Evolutionary conservation across 1,140 invertebrate genomes (phyloP), one percentile per base, ranked within the genome.

Genomic region (Ceratina japonica): DNA sequence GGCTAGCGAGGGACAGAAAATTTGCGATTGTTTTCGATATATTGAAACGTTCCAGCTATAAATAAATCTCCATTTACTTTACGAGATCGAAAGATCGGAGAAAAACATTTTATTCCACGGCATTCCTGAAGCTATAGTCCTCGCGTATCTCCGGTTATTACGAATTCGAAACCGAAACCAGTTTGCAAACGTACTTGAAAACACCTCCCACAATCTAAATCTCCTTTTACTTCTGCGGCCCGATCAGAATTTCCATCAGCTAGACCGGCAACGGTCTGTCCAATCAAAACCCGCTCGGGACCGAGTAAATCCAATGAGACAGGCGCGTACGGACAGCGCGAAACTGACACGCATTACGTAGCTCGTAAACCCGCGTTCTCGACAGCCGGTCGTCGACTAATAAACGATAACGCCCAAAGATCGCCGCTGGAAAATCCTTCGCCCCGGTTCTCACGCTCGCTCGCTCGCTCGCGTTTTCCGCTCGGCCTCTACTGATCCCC

Each of bases 381-480:
- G 44, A 22, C 49, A n/a, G 24, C n/a, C n/a, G 58, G 22, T 72
- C 37, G 15, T 16, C 27, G 49, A 49, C 1, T 20, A 72, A 52
- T 27, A 54, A 44, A 52, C 59, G 75, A 77, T 71, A 77, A 72
- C 68, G 24, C 18, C 20, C 13, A 66, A 75, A 37, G 58, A 77
- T 62, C 27, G 24, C 13, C 4, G 13, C 18, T 62, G 68, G 75
- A 84, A 84, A 84, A 84, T 83, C 56, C 49, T 71, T 80, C 82
- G 76, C 71, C 81, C 82, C 66, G 61, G 56, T 82, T 83, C 63
- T 59, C 76, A 79, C 81, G 75, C 22, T 49, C 37, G 37, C 37
- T 49, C 37, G 37, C 37, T 8, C 44, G 15, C 18, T 24, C 22
- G 10, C 16, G 66, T 72, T 78, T 78, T 78, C 59, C 51, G 54